Base-by-base conservation (phyloP, 2,113 vertebrate species). In the Planiliza haematocheilus region DNA sequence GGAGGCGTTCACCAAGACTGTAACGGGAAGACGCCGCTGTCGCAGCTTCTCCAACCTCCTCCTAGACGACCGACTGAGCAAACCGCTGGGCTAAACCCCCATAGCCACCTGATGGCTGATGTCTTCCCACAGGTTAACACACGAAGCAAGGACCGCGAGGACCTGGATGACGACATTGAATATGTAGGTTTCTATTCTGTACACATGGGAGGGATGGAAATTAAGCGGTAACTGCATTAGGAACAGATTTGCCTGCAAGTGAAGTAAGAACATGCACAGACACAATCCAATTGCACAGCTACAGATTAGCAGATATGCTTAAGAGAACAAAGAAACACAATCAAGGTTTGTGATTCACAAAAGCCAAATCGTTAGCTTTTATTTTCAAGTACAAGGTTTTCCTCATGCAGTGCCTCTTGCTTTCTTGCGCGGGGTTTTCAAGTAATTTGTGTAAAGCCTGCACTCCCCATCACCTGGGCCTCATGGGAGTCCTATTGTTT, bases 71-170 rank as follows among this genome's bases (percentile, higher is more conserved):
- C 66, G 13, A 50, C 9, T 0, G 86, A 89, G 12, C 89, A 71
- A 16, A 18, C 36, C 0, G 69, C 60, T 30, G 77, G 73, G 16
- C 37, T 30, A 0, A 82, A 75, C 63, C 66, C 80, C 14, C 91
- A 89, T 42, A 81, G 87, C 30, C 90, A 91, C 20, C 85, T 94
- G 45, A 88, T 93, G 38, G 94, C 96, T 4, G 96, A 98, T 1
- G 95, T 99, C 74, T 99, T 97, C 83, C 97, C 97, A 7, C 95
- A 97, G 91, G 96, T 99, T 91, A 96, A 96, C 61, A 92, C 94
- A 38, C 94, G 91, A 49, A 86, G 91, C 84, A 95, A 95, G 68
- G 95, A 95, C 55, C 89, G 79, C 3, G 95, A 94, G 18, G 96
- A 97, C 66, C 94, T 97, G 30, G 97, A 98, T 38, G 97, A 98